phyloP scores from a whole-genome alignment of 2,888 invertebrate genomes.

The Tanytarsus gracilentus region DNA sequence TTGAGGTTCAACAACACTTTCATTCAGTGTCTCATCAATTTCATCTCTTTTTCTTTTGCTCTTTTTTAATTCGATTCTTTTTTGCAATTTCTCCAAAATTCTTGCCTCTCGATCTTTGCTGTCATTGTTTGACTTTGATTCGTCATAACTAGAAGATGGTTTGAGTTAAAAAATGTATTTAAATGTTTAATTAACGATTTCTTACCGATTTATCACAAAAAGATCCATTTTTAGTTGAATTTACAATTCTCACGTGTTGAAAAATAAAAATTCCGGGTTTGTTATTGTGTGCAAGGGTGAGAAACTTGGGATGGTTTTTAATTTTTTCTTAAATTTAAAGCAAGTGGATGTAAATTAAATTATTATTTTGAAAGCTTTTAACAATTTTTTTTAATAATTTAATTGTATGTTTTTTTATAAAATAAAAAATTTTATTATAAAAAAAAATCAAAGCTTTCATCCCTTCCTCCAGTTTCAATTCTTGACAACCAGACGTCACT shows the following conservation, averaged over 20 bases:
- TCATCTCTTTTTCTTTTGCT: slow-evolving; percentile 37
- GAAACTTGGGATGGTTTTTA: too few relatives aligned
- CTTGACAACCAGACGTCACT: neutral
- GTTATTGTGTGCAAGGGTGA: too few relatives aligned
- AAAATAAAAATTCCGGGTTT: too few relatives aligned
- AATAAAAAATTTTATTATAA: too few relatives aligned
- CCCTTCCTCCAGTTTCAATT: too few relatives aligned
- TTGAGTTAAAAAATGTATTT: neutral
- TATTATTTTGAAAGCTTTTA: too few relatives aligned
- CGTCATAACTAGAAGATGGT: slow-evolving; percentile 43
- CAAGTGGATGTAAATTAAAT: too few relatives aligned
- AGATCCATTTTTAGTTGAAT: slow-evolving; percentile 50
- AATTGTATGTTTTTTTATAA: too few relatives aligned
- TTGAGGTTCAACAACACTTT: slow-evolving; percentile 31
- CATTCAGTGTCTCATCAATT: slow-evolving; percentile 36
- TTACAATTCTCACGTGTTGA: neutral
- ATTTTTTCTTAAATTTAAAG: too few relatives aligned
- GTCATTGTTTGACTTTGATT: slow-evolving; percentile 41
- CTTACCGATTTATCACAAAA: slow-evolving; percentile 61
- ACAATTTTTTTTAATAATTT: too few relatives aligned
- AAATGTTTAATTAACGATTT: slow-evolving; percentile 31
- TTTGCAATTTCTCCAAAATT: slow-evolving; percentile 50
- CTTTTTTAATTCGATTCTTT: slow-evolving; percentile 52
- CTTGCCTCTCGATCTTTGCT: slow-evolving; percentile 46
- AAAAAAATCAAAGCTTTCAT: too few relatives aligned